These are phyloP conservation scores for Dryoscopus gambensis DNA, from an alignment of 2,113 vertebrate species.

Conservation along the genomic window DNA sequence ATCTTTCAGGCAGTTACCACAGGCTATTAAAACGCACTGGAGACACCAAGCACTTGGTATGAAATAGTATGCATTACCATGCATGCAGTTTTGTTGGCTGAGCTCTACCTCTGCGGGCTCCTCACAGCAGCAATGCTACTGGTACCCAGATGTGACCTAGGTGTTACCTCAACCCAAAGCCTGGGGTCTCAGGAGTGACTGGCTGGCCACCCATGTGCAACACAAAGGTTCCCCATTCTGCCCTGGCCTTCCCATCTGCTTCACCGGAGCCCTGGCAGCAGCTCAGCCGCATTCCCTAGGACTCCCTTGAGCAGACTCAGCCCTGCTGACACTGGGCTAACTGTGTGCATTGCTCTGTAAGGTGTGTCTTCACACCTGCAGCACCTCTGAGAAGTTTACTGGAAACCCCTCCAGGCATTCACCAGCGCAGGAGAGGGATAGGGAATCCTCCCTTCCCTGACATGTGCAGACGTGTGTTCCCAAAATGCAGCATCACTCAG, in stretches of 20 bases:
- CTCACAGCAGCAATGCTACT: neutral
- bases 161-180: neutral
- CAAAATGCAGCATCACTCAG: neutral
- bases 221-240: neutral
- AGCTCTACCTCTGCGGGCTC: neutral
- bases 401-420: neutral
- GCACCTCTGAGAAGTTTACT: neutral
- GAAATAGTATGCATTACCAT: neutral
- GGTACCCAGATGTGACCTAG: neutral
- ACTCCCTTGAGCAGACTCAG: fast-evolving
- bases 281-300: neutral
- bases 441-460: neutral
- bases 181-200: neutral
- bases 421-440: neutral
- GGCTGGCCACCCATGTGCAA: fast-evolving
- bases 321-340: neutral
- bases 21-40: neutral
- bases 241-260: neutral
- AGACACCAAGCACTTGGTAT: neutral
- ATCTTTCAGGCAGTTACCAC: neutral
- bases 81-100: neutral
- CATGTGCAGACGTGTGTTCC: neutral
- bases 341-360: fast-evolving
- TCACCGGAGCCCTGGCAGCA: neutral
- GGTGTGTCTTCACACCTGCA: neutral